These are phyloP conservation scores for Cordilura impudica DNA, from an alignment of 2,888 invertebrate genomes.

Conservation along the genomic window DNA sequence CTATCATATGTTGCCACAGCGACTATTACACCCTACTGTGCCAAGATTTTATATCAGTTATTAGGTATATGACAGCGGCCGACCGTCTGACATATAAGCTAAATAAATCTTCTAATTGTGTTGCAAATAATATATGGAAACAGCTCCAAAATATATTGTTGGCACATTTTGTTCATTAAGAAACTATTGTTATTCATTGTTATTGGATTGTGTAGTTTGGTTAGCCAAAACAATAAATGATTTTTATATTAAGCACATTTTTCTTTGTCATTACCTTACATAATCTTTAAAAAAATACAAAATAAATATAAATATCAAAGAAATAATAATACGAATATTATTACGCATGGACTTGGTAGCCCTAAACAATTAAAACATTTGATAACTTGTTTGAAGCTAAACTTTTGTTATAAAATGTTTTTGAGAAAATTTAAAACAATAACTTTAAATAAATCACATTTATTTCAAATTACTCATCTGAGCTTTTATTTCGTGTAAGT, in stretches of 20 bases:
- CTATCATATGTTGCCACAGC: no score
- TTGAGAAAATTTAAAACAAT: background rate
- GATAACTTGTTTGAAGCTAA: background rate
- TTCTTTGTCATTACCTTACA: background rate
- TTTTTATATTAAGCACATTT: conserved; percentile 13
- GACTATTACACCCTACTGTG: no score
- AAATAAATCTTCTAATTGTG: background rate
- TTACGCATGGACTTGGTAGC: background rate
- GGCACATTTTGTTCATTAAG: background rate
- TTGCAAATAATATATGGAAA: no score
- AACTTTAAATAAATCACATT: background rate
- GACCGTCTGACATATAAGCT: no score
- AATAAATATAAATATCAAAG: background rate
- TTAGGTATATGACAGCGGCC: no score
- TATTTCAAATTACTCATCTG: conserved; percentile 4
- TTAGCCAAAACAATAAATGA: conserved; percentile 8
- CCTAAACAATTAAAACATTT: conserved; percentile 11
- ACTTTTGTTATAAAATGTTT: background rate
- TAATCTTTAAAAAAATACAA: background rate
- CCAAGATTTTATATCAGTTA: no score
- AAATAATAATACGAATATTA: no score
- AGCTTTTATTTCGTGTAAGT: no score
- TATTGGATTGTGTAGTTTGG: background rate
- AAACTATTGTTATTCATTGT: background rate
- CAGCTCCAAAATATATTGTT: no score